Conservation (phyloP, 2,797 vertebrate genomes). For the Danio kyathit region DNA sequence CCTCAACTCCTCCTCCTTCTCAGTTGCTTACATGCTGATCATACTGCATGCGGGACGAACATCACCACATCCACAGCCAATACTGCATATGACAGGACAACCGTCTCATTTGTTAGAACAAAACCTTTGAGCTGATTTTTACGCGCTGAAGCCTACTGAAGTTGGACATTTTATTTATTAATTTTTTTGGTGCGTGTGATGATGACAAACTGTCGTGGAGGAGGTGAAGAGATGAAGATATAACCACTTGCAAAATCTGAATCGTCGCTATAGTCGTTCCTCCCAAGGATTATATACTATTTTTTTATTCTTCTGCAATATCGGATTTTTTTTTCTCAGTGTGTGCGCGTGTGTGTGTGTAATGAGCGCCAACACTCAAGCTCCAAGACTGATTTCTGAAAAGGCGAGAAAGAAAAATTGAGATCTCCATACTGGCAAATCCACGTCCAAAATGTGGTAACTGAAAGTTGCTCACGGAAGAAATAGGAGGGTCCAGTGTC, state of each 20-base stretch:
- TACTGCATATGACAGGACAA: constrained; percentile 9
- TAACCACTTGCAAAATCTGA: constrained; percentile 53
- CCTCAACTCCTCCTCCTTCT: constrained; percentile 78
- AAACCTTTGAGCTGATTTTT: constrained; percentile 53
- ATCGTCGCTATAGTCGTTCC: constrained; percentile 45
- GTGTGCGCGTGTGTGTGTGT: neutral
- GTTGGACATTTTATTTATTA: constrained; percentile 63
- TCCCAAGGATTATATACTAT: constrained; percentile 59
- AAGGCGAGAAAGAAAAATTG: constrained; percentile 42
- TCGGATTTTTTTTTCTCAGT: constrained; percentile 45
- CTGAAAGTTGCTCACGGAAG: constrained; percentile 65
- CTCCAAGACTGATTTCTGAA: constrained; percentile 57
- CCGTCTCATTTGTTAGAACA: neutral
- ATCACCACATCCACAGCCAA: constrained; percentile 50
- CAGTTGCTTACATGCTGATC: constrained; percentile 75
- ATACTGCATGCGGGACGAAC: constrained; percentile 66
- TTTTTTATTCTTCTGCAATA: constrained; percentile 55
- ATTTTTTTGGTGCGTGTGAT: neutral
- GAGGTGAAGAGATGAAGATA: constrained; percentile 57
- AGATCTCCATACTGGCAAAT: constrained; percentile 49
- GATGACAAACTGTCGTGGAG: constrained; percentile 60
- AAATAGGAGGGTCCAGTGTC: constrained; percentile 66
- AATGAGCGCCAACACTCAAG: constrained; percentile 37
- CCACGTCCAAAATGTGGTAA: constrained; percentile 64
- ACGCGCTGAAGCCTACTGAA: constrained; percentile 33